These are phyloP conservation scores for Tipula confusa DNA, from an alignment of 2,888 invertebrate species.

Conservation along the genomic window DNA sequence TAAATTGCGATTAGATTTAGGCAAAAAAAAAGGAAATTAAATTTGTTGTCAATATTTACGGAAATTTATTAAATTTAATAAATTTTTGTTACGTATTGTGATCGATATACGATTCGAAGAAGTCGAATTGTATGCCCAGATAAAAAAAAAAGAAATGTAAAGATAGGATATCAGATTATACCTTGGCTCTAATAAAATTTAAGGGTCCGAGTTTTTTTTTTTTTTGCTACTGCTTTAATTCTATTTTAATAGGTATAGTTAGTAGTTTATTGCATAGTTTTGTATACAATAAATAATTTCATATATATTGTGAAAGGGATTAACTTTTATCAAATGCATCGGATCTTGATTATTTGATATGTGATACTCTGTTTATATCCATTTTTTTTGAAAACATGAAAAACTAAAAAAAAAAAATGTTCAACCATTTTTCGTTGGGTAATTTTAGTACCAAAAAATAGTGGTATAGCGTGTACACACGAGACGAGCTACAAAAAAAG, in stretches of 20 bases:
- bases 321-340: conserved; percentile 31
- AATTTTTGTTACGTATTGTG: not conserved
- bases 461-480: conserved; percentile 15
- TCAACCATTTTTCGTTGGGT: conserved; percentile 25
- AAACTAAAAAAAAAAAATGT: not conserved
- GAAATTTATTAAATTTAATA: not conserved
- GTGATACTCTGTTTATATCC: conserved; percentile 29
- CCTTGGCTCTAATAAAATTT: not conserved
- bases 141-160: too few species aligned
- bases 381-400: not conserved
- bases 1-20: not conserved
- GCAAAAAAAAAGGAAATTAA: not conserved
- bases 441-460: conserved; percentile 26
- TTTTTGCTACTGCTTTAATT: too few species aligned
- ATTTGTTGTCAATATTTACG: not conserved
- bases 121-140: not conserved
- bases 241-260: not conserved
- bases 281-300: not conserved
- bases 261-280: not conserved
- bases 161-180: not conserved
- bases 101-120: not conserved
- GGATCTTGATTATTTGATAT: conserved; percentile 32
- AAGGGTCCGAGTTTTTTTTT: not conserved
- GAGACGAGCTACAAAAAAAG: not conserved
- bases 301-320: not conserved